Conservation (phyloP, 2,888 invertebrate species). For the Helleia helle region DNA sequence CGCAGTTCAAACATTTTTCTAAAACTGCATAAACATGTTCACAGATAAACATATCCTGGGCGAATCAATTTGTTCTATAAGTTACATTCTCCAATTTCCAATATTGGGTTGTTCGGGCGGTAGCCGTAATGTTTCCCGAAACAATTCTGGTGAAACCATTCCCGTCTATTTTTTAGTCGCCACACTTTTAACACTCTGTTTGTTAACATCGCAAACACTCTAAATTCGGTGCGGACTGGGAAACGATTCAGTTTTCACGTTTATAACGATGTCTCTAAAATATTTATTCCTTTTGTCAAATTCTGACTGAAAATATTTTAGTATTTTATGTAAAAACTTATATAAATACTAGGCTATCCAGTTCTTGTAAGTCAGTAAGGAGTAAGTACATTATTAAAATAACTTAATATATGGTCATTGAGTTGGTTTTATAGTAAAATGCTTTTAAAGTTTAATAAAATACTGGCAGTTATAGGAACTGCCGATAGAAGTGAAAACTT, state of each 20-base stretch:
- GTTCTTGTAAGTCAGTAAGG: too few species aligned
- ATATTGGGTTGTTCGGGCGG: constrained; percentile 3
- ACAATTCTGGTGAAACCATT: not conserved
- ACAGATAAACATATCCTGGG: not conserved
- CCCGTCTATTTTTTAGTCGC: constrained; percentile 1
- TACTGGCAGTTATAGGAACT: too few species aligned
- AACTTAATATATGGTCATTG: too few species aligned
- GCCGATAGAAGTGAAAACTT: too few species aligned
- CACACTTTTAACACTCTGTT: not conserved
- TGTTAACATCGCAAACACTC: not conserved
- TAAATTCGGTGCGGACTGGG: not conserved
- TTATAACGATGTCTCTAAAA: not conserved
- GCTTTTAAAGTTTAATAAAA: too few species aligned
- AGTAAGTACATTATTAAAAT: too few species aligned
- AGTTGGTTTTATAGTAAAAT: too few species aligned
- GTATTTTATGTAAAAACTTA: too few species aligned
- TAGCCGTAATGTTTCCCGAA: not conserved
- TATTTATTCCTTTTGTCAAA: not conserved
- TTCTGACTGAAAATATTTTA: too few species aligned
- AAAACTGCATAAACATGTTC: not conserved
- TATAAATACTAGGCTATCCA: too few species aligned
- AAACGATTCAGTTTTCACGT: not conserved
- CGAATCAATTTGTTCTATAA: not conserved
- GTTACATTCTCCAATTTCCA: not conserved
- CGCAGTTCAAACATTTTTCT: not conserved